Evolutionary conservation across 2,888 invertebrate genomes (phyloP), one percentile per base, ranked within the genome.

Genomic region (Spisula subtruncata): DNA sequence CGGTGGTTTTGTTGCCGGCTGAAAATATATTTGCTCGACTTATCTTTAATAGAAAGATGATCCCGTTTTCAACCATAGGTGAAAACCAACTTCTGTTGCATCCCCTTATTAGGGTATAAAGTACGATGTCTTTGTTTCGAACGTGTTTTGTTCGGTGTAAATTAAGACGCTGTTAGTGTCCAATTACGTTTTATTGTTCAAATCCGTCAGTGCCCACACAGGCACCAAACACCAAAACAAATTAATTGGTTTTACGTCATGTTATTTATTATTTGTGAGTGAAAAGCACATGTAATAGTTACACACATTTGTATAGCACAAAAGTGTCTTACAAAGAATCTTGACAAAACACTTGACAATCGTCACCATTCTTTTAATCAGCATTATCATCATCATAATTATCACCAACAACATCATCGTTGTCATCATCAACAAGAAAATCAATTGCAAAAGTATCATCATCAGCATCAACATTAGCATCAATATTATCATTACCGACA

Each of bases 31-130:
- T 75, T 80, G 80, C n/a, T 85, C 20, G 20, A 85, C 80, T 85
- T 80, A 85, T 80, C 85, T 80, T 75, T 18, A 75, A 35, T 32
- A 75, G 56, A 79, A 32, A 10, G n/a, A 35, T 85, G 85, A 56
- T 75, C 29, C 46, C 80, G 41, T 85, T 80, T 85, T 79, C 71
- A 79, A 35, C 54, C 79, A 56, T 32, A 80, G 48, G 54, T 51
- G 71, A 85, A 32, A 32, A 5, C 25, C 29, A 35, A 18, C 14
- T 75, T n/a, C n/a, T 51, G 25, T 51, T 12, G 12, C 48, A 81
- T 81, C 48, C 14, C 51, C 81, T 35, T 81, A 48, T 51, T 46
- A 20, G 81, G 46, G 60, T 12, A 66, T 66, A 56, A n/a, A 56
- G 6, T 20, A 25, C 60, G 10, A 66, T 25, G 10, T 66, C 60